Base-by-base conservation (phyloP, 2,113 vertebrate genomes). In the Pterophyllum scalare region DNA sequence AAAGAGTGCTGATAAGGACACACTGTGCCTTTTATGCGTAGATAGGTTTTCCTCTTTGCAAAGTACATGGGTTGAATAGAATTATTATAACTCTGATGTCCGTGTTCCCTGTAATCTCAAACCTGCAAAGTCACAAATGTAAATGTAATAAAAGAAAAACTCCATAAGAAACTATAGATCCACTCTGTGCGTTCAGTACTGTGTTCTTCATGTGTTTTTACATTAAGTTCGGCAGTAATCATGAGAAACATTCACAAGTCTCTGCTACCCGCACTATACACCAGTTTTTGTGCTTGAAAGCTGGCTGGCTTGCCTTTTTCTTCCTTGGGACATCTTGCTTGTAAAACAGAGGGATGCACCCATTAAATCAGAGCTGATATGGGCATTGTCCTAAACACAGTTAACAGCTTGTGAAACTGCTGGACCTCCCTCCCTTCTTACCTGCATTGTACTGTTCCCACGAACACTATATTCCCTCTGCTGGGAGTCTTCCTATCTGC, bases 321-420 rank as follows among this genome's bases (percentile, higher is more conserved):
- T 72, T 26, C 46, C 17, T 72, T 72, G 54, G 52, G 67, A 46
- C 79, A 52, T 76, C 33, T 75, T 54, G 24, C 13, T 59, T 83
- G 31, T 61, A 61, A 89, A 84, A 52, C 46, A 80, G 52, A 35
- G 62, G 19, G 20, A 81, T 62, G 43, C 54, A 58, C 81, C 79
- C 59, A 65, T 89, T 85, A 89, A 56, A 85, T 89, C 82, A 89
- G 54, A 88, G 76, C 70, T 79, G 80, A 86, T 87, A 58, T 59
- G 33, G 59, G 33, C 85, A 74, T 62, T 65, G 80, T 80, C 76
- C 85, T 87, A 81, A 89, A 87, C 1, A 59, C 80, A 59, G 72
- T 86, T 88, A 87, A 79, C 80, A 49, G 86, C 82, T 91, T 76
- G 60, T 86, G 77, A 88, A 90, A 84, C 74, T 81, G 65, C 75